These are phyloP conservation scores for Cyclina sinensis DNA, from an alignment of 1,140 invertebrate species.

Conservation along the genomic window DNA sequence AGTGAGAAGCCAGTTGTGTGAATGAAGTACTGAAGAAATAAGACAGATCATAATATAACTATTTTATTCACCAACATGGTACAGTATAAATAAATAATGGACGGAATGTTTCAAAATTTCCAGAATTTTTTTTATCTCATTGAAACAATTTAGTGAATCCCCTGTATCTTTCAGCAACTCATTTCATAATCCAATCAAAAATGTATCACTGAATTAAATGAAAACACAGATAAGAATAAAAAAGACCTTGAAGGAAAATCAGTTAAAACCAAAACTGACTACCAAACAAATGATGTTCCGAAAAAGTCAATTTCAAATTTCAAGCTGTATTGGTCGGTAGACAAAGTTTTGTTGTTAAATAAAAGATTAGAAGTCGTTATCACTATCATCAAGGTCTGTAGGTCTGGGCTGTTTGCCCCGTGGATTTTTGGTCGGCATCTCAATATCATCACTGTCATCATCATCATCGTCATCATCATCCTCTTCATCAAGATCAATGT, in stretches of 20 bases:
- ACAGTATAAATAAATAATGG: constrained; percentile 26
- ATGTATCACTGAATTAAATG: too few relatives aligned
- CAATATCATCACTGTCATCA: constrained; percentile 78
- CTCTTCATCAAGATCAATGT: constrained; percentile 82
- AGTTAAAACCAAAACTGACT: not conserved
- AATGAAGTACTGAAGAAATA: too few relatives aligned
- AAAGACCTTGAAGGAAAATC: too few relatives aligned
- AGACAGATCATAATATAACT: too few relatives aligned
- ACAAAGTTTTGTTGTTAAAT: not conserved
- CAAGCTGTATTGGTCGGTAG: too few relatives aligned
- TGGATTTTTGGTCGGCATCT: constrained; percentile 67
- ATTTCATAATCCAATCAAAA: too few relatives aligned
- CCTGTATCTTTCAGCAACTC: too few relatives aligned
- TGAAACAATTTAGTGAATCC: too few relatives aligned
- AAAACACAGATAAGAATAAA: too few relatives aligned
- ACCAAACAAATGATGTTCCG: not conserved
- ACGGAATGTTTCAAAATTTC: constrained; percentile 11
- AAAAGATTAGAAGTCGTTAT: constrained; percentile 81
- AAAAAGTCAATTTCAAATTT: too few relatives aligned
- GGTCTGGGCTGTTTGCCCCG: constrained; percentile 67
- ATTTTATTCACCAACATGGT: constrained; percentile 11
- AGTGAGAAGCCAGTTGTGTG: too few relatives aligned
- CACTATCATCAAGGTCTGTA: constrained; percentile 81
- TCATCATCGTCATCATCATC: constrained; percentile 82
- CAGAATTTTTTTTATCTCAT: not conserved